Percentiles rank a stretch among this genome's conserved stretches.
phyloP scores from a whole-genome alignment of 2,113 vertebrate genomes.

The Sylvia atricapilla region DNA sequence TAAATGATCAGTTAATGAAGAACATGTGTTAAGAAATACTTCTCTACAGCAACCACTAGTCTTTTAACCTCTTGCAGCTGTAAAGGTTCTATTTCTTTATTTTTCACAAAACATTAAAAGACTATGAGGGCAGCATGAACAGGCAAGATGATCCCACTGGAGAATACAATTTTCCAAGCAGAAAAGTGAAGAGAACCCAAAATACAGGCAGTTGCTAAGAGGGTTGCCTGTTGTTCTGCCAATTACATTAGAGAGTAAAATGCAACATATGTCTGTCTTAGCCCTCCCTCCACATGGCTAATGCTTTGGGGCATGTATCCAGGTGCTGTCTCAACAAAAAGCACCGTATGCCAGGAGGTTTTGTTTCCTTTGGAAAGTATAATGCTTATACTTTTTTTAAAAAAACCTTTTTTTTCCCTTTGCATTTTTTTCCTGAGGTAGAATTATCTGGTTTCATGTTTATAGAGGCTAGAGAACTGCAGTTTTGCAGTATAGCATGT shows the following conservation, averaged over 20 bases:
- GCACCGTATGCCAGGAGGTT: constrained; percentile 24
- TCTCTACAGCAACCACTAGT: constrained; percentile 21
- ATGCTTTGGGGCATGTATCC: constrained; percentile 36
- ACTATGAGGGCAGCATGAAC: neutral
- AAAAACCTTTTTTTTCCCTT: neutral
- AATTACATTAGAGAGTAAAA: constrained; percentile 51
- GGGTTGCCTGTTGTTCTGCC: constrained; percentile 32
- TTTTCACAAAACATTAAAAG: constrained; percentile 45
- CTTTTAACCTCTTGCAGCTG: constrained; percentile 46
- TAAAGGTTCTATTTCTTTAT: constrained; percentile 49
- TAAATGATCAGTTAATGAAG: constrained; percentile 51
- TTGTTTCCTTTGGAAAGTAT: constrained; percentile 61
- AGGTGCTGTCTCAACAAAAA: constrained; percentile 57
- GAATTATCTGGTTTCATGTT: neutral
- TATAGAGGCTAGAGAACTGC: neutral
- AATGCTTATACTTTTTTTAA: neutral
- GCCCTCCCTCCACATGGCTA: constrained; percentile 24
- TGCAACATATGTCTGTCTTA: constrained; percentile 33
- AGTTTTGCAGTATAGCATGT: neutral
- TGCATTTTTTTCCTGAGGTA: neutral
- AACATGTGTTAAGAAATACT: constrained; percentile 33
- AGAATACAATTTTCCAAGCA: constrained; percentile 28
- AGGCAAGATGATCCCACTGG: constrained; percentile 14
- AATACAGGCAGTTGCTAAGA: constrained; percentile 39
- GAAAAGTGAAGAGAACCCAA: constrained; percentile 24